Percentiles rank a stretch among this genome's conserved stretches.
These are phyloP conservation scores for Spondyliosoma cantharus DNA, from an alignment of 2,797 vertebrate genomes.

Conservation along the genomic window DNA sequence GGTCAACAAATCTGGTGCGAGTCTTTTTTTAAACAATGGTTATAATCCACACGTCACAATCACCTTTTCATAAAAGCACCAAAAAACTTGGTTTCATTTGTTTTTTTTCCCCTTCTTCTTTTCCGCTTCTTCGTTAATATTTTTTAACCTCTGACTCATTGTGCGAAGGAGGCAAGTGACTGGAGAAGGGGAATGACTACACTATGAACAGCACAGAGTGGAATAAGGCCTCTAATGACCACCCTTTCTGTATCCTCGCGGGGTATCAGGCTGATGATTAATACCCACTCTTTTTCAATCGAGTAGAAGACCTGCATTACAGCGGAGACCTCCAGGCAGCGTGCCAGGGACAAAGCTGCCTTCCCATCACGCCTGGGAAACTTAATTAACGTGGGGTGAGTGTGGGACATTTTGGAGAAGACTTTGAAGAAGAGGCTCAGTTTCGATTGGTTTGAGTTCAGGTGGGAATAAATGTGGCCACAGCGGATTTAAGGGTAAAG, in stretches of 20 bases:
- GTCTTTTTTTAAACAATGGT: not conserved
- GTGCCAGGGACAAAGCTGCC: conserved; percentile 33
- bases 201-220: not conserved
- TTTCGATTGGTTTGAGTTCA: conserved; percentile 11
- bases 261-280: conserved; percentile 27
- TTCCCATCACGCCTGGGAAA: conserved; percentile 15
- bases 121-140: not conserved
- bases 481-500: not conserved
- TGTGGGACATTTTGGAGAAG: conserved; percentile 11
- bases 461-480: not conserved
- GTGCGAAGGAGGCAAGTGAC: conserved; percentile 2
- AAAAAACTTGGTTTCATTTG: not conserved
- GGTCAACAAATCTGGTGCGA: not conserved
- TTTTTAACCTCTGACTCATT: not conserved
- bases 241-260: conserved; percentile 10
- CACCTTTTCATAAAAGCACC: not conserved
- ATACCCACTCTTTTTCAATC: conserved; percentile 27
- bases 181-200: conserved; percentile 13
- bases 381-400: conserved; percentile 12
- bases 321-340: conserved; percentile 38
- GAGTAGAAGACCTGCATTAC: conserved; percentile 21
- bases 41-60: not conserved
- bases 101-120: not conserved
- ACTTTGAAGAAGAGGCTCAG: not conserved
- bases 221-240: conserved; percentile 22